Conservation (phyloP, 2,888 invertebrate genomes). For the Drosophila paracracens region DNA sequence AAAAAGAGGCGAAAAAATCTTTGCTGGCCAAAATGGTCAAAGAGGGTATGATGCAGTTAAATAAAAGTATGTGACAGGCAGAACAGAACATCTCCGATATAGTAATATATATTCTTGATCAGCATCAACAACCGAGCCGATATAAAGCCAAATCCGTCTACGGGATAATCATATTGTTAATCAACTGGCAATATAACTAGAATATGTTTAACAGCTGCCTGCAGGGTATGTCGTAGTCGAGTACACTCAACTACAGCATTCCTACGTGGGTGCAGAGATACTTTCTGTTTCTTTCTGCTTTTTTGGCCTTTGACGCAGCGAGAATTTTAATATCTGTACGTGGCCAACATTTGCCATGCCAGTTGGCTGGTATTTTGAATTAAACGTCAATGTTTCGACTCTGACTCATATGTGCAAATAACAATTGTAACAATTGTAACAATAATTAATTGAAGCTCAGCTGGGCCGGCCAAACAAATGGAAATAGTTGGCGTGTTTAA, state of each 20-base stretch:
- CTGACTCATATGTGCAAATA: constrained; percentile 16
- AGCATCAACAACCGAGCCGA: neutral
- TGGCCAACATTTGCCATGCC: constrained; percentile 48
- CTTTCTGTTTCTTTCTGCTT: constrained; percentile 13
- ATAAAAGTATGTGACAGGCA: neutral
- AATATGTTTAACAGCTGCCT: neutral
- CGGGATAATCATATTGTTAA: neutral
- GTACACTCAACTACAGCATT: neutral
- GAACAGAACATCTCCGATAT: neutral
- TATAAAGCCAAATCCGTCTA: neutral
- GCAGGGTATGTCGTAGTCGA: neutral
- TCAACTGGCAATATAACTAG: neutral
- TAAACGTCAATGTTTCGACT: constrained; percentile 14
- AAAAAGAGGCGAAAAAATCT: constrained; percentile 4
- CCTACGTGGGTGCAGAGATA: constrained; percentile 23
- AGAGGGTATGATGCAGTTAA: neutral
- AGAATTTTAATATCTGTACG: constrained; percentile 75
- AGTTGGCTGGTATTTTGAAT: constrained; percentile 34
- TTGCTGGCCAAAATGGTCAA: constrained; percentile 9
- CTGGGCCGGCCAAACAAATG: constrained; percentile 12
- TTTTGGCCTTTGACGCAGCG: constrained; percentile 54
- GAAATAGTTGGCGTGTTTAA: constrained; percentile 22
- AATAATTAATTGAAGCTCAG: constrained; percentile 45
- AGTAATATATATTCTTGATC: neutral
- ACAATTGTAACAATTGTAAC: constrained; percentile 4